Conservation (phyloP, 2,113 vertebrate genomes). For the Nothobranchius furzeri region DNA sequence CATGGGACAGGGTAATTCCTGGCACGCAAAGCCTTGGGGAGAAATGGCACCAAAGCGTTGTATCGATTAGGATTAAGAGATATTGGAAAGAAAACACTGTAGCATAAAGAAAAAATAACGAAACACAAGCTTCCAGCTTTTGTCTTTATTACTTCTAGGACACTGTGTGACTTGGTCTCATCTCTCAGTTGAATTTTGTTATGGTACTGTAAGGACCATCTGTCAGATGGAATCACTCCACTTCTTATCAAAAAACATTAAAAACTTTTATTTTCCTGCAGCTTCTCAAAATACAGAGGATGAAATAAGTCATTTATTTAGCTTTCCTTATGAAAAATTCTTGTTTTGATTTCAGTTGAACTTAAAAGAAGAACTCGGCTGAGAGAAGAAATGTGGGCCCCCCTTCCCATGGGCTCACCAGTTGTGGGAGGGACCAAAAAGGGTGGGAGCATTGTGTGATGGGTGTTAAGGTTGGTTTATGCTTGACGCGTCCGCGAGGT, state of each 20-base stretch:
- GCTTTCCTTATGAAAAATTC: neutral
- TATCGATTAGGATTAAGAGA: constrained; percentile 14
- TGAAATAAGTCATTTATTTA: neutral
- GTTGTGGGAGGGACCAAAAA: no score
- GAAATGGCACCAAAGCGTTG: constrained; percentile 2
- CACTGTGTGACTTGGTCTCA: no score
- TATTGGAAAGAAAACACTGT: neutral
- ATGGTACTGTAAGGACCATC: no score
- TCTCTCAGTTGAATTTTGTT: no score
- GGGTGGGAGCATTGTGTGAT: no score
- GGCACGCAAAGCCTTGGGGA: constrained; percentile 9
- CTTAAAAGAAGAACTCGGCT: neutral
- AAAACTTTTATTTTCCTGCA: no score
- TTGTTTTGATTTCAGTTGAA: neutral
- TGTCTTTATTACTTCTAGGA: neutral
- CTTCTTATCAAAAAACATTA: no score
- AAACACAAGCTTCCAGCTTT: constrained; percentile 1
- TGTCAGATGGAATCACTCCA: no score
- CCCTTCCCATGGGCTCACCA: no score
- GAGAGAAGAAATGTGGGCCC: no score
- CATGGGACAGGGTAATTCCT: constrained; percentile 18
- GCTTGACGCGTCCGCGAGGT: no score
- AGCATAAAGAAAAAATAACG: neutral
- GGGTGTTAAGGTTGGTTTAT: no score
- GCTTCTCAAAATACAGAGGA: neutral